Base-by-base conservation (phyloP, 2,113 vertebrate species). In the Clarias magur region DNA sequence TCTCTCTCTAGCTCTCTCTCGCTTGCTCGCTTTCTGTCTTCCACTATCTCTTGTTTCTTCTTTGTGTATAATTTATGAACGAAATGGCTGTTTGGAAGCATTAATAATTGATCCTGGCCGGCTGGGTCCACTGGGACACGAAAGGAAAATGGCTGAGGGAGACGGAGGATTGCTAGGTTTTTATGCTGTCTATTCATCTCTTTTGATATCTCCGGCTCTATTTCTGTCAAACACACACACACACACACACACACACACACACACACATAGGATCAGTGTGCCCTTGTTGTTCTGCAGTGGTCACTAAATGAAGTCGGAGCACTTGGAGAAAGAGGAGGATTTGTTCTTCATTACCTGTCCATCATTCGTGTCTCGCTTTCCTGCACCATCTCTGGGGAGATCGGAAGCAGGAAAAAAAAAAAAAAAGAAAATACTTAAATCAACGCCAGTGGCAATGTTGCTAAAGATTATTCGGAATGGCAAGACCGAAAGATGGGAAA, bases 1-100 rank as follows among this genome's bases (percentile, higher is more conserved):
- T 57, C 16, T 57, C 62, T 83, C 30, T 42, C 19, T 38, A 27
- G 30, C 91, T 92, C 17, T 72, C 48, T 27, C 91, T 92, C n/a
- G 56, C 48, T 54, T 91, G 92, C 30, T 60, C 21, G 42, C 19
- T 34, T 91, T 92, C 25, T 65, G 34, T 60, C 91, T 92, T 30
- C 30, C 4, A 75, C 34, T 70, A 23, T 48, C 12, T 19, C 91
- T 92, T 90, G n/a, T 65, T 79, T 80, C 91, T 81, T 88, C 91
- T 85, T 90, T 90, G 72, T 96, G 90, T 95, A 97, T 96, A 95
- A 97, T 97, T 96, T 92, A 97, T 95, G 91, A 95, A 93, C 91
- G 92, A 94, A 96, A 95, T 94, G 95, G 93, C 93, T 92, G 92
- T 95, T 96, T 94, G 93, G 85, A 83, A 93, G 86, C 91, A 91